These are phyloP conservation scores for Cygnus olor DNA, from an alignment of 2,797 vertebrate genomes.

Conservation along the genomic window DNA sequence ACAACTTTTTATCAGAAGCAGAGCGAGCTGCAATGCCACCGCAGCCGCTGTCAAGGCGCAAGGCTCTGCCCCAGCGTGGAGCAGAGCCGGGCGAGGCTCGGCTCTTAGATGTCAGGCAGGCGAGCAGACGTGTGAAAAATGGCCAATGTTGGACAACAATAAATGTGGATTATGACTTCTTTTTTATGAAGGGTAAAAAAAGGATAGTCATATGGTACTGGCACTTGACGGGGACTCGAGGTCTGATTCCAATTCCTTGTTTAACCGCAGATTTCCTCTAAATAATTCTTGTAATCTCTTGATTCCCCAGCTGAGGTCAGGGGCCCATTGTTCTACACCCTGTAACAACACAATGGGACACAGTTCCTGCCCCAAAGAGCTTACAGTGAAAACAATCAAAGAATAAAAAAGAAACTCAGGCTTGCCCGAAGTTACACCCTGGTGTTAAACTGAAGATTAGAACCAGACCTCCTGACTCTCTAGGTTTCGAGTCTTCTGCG, in stretches of 20 bases:
- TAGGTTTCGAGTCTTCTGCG: conserved; percentile 59
- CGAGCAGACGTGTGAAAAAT: conserved; percentile 53
- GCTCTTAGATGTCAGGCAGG: conserved; percentile 47
- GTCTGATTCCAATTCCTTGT: conserved; percentile 73
- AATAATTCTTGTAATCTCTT: conserved; percentile 74
- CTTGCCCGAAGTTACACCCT: conserved; percentile 71
- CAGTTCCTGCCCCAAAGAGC: conserved; percentile 73
- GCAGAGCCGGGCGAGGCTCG: background rate
- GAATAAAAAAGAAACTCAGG: conserved; percentile 68
- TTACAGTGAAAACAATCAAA: conserved; percentile 74
- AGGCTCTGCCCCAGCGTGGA: conserved; percentile 16
- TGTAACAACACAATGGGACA: conserved; percentile 73
- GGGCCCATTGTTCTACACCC: conserved; percentile 73
- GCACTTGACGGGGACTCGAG: conserved; percentile 65
- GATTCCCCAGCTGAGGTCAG: conserved; percentile 71
- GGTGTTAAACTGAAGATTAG: conserved; percentile 70
- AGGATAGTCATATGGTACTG: conserved; percentile 70
- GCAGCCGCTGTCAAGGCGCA: background rate
- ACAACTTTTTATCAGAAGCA: conserved; percentile 63
- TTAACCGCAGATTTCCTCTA: conserved; percentile 73
- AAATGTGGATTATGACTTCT: conserved; percentile 30
- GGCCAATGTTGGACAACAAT: conserved; percentile 54
- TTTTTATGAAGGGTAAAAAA: conserved; percentile 52
- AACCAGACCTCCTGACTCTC: conserved; percentile 67
- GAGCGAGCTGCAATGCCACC: background rate